These are phyloP conservation scores for Lasioglossum morio DNA, from an alignment of 2,888 invertebrate species.

Conservation along the genomic window DNA sequence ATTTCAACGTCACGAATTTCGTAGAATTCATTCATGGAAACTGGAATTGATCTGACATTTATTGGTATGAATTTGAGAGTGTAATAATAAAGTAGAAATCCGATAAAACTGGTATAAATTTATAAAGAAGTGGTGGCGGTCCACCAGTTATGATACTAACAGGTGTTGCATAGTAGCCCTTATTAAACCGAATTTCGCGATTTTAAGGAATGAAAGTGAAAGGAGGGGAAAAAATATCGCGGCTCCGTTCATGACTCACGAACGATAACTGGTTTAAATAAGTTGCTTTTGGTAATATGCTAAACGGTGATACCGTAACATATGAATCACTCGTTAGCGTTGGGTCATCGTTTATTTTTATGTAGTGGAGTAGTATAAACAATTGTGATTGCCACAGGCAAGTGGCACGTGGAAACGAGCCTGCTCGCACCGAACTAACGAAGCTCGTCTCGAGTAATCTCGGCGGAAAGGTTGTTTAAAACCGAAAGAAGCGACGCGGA, in stretches of 20 bases:
- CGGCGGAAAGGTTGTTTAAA: not conserved
- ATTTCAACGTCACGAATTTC: not conserved
- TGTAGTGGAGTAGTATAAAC: conserved; percentile 1
- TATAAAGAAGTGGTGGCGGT: not conserved
- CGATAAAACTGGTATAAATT: not conserved
- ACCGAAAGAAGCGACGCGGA: not conserved
- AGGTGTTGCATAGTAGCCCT: not conserved
- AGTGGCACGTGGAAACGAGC: not conserved
- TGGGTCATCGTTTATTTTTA: conserved; percentile 48
- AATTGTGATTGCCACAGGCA: not conserved
- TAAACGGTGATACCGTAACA: conserved; percentile 28
- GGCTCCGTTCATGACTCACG: conserved; percentile 46
- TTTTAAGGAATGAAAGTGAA: conserved; percentile 40
- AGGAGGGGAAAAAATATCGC: conserved; percentile 52
- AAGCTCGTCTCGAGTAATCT: not conserved
- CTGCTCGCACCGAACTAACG: not conserved
- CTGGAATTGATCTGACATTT: not conserved
- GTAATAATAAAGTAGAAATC: not conserved
- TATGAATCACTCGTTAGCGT: conserved; percentile 39
- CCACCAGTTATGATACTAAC: not conserved
- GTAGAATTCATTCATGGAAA: not conserved
- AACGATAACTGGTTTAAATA: conserved; percentile 31
- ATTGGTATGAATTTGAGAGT: not conserved
- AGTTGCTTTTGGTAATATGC: conserved; percentile 41
- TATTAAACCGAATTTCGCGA: not conserved